Conservation (phyloP, 2,113 vertebrate genomes). For the Empidonax traillii region DNA sequence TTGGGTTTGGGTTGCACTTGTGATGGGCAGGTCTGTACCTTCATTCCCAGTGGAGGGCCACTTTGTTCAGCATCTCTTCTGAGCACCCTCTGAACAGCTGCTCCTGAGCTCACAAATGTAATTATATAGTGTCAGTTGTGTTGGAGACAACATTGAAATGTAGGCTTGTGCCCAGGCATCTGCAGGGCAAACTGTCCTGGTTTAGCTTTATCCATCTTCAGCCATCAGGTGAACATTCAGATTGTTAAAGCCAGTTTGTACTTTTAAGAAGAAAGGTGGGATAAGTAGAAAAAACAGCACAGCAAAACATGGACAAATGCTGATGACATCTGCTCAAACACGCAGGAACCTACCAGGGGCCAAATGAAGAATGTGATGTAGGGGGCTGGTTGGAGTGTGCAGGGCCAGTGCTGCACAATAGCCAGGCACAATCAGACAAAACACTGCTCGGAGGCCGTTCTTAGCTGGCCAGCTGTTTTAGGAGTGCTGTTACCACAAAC, state of each 20-base stretch:
- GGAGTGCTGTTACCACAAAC: background rate
- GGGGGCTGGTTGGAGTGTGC: background rate
- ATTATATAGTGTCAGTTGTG: background rate
- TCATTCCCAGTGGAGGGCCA: background rate
- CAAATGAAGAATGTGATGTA: background rate
- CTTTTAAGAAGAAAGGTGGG: background rate
- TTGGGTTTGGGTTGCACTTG: background rate
- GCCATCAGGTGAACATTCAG: background rate
- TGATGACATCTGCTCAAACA: constrained; percentile 1
- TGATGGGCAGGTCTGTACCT: background rate
- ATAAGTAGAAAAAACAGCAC: background rate
- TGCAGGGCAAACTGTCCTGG: background rate
- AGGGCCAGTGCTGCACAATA: background rate
- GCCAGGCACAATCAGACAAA: background rate
- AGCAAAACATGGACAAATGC: background rate
- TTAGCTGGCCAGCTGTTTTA: background rate
- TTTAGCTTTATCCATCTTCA: background rate
- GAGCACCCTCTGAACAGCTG: background rate
- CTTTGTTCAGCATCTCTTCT: background rate
- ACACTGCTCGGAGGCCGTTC: background rate
- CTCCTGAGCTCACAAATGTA: accelerated
- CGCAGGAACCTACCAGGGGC: background rate
- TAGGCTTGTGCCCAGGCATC: background rate
- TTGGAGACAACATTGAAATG: background rate
- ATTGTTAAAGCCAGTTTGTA: background rate